Percentiles rank a stretch among this genome's conserved stretches.
Conservation (phyloP, 2,113 vertebrate genomes). For the Proterorhinus semilunaris region DNA sequence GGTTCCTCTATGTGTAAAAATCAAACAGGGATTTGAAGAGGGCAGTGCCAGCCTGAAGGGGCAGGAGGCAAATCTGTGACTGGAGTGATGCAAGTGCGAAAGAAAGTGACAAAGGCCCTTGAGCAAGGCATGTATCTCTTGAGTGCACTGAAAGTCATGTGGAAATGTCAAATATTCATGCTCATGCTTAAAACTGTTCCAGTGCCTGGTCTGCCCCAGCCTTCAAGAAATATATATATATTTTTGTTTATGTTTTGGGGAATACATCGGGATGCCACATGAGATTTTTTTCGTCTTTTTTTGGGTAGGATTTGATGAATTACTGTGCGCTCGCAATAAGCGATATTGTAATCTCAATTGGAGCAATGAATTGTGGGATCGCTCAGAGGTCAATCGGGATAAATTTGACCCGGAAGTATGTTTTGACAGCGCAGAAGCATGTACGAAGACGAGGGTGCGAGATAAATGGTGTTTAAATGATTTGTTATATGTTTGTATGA, state of each 20-base stretch:
- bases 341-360: no score
- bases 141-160: background rate
- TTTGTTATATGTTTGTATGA: no score
- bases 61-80: background rate
- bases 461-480: no score
- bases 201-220: background rate
- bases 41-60: background rate
- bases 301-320: no score
- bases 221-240: background rate
- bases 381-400: no score
- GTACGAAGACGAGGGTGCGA: no score
- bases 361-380: no score
- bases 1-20: constrained; percentile 5
- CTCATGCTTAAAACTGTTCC: background rate
- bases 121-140: constrained; percentile 7
- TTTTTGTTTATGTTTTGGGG: background rate
- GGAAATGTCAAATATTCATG: constrained; percentile 10
- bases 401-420: no score
- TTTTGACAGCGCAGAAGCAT: no score
- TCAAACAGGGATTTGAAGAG: constrained; percentile 11
- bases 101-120: background rate
- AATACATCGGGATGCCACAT: background rate
- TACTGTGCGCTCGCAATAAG: no score
- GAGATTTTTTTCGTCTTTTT: background rate
- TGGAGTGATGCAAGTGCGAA: constrained; percentile 9